Percentiles rank a stretch among this genome's conserved stretches.
These are phyloP conservation scores for Ridgeia piscesae DNA, from an alignment of 1,140 invertebrate species.

Conservation along the genomic window DNA sequence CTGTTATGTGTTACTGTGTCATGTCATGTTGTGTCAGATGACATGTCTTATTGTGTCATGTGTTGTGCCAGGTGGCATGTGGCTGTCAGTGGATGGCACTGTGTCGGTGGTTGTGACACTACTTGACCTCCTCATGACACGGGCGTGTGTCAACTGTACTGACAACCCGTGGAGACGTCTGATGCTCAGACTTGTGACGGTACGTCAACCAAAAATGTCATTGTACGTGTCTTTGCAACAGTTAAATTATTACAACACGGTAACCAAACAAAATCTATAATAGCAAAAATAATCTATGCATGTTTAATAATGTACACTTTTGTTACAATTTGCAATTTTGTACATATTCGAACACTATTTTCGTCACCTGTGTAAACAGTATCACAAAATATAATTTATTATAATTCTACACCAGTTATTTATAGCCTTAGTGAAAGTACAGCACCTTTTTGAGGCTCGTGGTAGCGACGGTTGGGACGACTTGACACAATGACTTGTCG, in stretches of 20 bases:
- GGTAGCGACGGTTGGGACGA: too few relatives aligned
- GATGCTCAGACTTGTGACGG: not conserved
- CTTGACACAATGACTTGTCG: too few relatives aligned
- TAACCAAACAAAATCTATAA: not conserved
- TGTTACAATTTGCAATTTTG: not conserved
- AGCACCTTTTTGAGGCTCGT: too few relatives aligned
- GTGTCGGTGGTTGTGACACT: not conserved
- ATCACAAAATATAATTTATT: too few relatives aligned
- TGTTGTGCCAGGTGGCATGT: not conserved
- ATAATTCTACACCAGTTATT: too few relatives aligned
- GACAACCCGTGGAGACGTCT: not conserved
- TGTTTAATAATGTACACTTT: not conserved
- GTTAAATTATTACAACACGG: not conserved
- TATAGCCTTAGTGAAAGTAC: too few relatives aligned
- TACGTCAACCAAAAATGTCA: not conserved
- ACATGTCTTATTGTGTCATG: too few relatives aligned
- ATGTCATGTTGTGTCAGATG: too few relatives aligned
- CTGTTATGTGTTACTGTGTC: too few relatives aligned
- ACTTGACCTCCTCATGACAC: constrained; percentile 1
- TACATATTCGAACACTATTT: too few relatives aligned
- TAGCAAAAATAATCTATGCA: not conserved
- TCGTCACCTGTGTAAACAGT: too few relatives aligned
- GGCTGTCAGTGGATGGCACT: not conserved
- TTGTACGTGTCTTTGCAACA: not conserved
- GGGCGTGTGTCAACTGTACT: not conserved